Evolutionary conservation across 2,113 vertebrate species (phyloP), one percentile per base, ranked within the genome.

Genomic region (Cranoglanis bouderius): DNA sequence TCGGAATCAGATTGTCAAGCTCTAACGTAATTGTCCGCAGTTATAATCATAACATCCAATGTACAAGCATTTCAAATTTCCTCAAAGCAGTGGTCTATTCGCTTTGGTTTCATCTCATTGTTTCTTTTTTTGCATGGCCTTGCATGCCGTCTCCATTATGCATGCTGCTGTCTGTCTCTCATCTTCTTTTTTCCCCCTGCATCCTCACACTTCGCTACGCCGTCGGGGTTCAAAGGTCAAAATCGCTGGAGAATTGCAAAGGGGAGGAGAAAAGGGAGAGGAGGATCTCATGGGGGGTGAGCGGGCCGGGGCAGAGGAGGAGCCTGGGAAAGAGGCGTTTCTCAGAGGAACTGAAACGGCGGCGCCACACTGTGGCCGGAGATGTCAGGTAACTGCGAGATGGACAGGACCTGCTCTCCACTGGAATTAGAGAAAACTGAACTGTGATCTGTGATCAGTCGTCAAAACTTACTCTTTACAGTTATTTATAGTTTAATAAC

Each of bases 191-290:
- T 93, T 87, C 90, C 65, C 59, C 29, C 93, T 92, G 43, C 85
- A 91, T 93, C 67, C 87, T 85, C 92, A 35, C 40, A 57, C 80
- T 80, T 53, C 6, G 19, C 61, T 89, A 9, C 81, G 88, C 19
- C 87, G 1, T 74, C 90, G 59, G 59, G 88, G 84, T 32, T 85
- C 87, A 93, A 92, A 93, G 94, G 85, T 95, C 94, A 92, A 96
- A 95, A 90, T 96, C 96, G 0, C 92, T 96, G 94, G 96, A 96
- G 77, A 90, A 59, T 82, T 91, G 89, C 86, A 87, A 92, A 67
- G 90, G 92, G 89, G 96, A 96, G 86, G 94, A 96, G 87, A 96
- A 94, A 92, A 95, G 94, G 86, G 94, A 95, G 43, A 95, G 93
- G 85, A 92, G 94, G 92, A 96, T 95, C 90, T 94, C 93, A 1